Evolutionary conservation across 2,888 invertebrate species (phyloP).

Genomic region (Diadegma fenestrale): DNA sequence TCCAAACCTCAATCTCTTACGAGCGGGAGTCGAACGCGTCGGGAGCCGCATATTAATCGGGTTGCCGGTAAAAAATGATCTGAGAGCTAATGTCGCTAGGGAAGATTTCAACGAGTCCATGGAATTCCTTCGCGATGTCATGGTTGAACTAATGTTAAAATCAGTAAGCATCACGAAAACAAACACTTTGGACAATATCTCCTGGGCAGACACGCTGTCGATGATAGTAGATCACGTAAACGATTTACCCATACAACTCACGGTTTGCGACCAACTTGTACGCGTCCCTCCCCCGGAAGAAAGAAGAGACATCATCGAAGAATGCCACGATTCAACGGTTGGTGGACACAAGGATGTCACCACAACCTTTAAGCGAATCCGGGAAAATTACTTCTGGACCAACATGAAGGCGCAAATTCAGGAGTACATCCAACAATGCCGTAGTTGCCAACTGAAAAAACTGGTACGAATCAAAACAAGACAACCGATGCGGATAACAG

Average conservation of each 20-base stretch:
- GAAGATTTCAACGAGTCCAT: slow-evolving; percentile 34
- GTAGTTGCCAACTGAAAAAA: slow-evolving; percentile 48
- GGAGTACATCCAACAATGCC: slow-evolving; percentile 54
- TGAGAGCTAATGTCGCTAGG: neutral
- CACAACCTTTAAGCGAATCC: neutral
- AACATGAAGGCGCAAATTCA: slow-evolving; percentile 61
- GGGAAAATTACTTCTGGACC: slow-evolving; percentile 45
- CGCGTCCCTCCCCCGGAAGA: slow-evolving; percentile 4
- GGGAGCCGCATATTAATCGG: neutral
- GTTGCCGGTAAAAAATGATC: slow-evolving; percentile 32
- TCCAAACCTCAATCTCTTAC: neutral
- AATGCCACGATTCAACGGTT: slow-evolving; percentile 30
- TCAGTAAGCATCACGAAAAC: slow-evolving; percentile 54
- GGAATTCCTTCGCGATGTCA: slow-evolving; percentile 20
- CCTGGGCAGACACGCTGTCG: slow-evolving; percentile 28
- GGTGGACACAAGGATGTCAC: slow-evolving; percentile 30
- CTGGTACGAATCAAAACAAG: slow-evolving; percentile 48
- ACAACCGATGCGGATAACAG: slow-evolving; percentile 60
- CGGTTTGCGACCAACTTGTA: slow-evolving; percentile 16
- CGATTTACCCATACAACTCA: neutral
- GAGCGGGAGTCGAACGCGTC: slow-evolving; percentile 4
- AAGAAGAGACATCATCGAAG: slow-evolving; percentile 29
- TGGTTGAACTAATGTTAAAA: slow-evolving; percentile 12
- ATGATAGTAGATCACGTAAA: neutral
- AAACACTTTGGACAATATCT: slow-evolving; percentile 13